Evolutionary conservation across 2,797 vertebrate species (phyloP).

Genomic region (Halcyon badia): DNA sequence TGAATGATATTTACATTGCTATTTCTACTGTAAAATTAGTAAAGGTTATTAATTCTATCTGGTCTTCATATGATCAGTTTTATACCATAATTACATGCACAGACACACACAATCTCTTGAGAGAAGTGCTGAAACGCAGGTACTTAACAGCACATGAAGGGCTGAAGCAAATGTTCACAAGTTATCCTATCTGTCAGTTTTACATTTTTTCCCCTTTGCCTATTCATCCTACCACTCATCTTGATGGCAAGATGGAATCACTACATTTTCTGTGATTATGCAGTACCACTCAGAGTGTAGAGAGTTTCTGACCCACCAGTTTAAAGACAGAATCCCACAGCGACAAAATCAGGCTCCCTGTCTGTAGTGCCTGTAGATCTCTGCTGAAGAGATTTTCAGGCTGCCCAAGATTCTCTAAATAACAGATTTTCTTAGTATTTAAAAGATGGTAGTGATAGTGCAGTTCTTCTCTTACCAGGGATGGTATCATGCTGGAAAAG

Average conservation of each 20-base stretch:
- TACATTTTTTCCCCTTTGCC: neutral
- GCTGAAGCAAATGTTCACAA: slow-evolving; percentile 10
- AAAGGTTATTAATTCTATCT: slow-evolving; percentile 68
- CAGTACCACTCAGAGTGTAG: neutral
- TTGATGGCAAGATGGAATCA: neutral
- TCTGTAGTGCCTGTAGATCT: neutral
- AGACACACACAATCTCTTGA: slow-evolving; percentile 47
- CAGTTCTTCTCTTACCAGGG: neutral
- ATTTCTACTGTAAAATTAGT: slow-evolving; percentile 64
- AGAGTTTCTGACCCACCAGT: neutral
- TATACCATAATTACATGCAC: slow-evolving; percentile 61
- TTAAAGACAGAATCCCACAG: neutral
- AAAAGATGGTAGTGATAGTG: neutral
- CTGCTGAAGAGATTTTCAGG: neutral
- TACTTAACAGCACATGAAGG: slow-evolving; percentile 27
- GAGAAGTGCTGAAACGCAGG: slow-evolving; percentile 12
- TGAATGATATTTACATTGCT: slow-evolving; percentile 58
- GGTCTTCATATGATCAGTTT: slow-evolving; percentile 22
- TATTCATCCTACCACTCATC: neutral
- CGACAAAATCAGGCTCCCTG: neutral
- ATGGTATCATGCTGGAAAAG: neutral
- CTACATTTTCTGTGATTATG: neutral
- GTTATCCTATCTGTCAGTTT: slow-evolving; percentile 10
- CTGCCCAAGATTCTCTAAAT: neutral
- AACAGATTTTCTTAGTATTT: neutral